These are phyloP conservation scores for Hemitrygon akajei DNA, from an alignment of 2,797 vertebrate species.

Conservation along the genomic window DNA sequence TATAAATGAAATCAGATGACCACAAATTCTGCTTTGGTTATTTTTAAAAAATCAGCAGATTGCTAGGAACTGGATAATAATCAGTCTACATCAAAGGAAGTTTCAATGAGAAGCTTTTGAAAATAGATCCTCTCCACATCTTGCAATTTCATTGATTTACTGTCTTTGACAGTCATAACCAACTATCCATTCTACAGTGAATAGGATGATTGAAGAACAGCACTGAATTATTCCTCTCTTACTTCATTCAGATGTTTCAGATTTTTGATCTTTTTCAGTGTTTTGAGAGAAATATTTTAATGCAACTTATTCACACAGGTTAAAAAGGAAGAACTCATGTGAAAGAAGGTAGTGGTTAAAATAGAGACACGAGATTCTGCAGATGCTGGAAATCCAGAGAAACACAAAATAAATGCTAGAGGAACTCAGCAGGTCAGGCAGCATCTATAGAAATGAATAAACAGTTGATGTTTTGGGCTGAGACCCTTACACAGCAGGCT, in stretches of 20 bases:
- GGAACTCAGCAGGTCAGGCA: too few species aligned
- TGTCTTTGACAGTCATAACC: neutral
- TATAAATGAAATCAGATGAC: neutral
- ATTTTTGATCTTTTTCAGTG: neutral
- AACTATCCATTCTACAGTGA: neutral
- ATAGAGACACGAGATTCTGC: neutral
- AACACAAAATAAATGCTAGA: too few species aligned
- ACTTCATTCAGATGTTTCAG: neutral
- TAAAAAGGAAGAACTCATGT: neutral
- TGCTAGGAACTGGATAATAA: neutral
- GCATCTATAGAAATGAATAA: too few species aligned
- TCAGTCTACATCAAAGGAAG: neutral
- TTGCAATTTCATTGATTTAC: slow-evolving; percentile 4
- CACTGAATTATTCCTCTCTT: neutral
- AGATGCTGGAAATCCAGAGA: too few species aligned
- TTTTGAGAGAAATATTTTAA: neutral
- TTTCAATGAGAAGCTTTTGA: neutral
- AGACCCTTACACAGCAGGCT: too few species aligned
- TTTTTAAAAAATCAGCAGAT: slow-evolving; percentile 10
- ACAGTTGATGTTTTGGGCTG: too few species aligned
- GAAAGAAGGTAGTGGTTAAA: neutral
- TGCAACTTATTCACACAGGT: neutral
- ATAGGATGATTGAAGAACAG: neutral
- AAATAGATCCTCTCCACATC: neutral
- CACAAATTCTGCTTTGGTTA: neutral